Evolutionary conservation across 2,797 vertebrate genomes (phyloP).

Genomic region (Peromyscus eremicus): DNA sequence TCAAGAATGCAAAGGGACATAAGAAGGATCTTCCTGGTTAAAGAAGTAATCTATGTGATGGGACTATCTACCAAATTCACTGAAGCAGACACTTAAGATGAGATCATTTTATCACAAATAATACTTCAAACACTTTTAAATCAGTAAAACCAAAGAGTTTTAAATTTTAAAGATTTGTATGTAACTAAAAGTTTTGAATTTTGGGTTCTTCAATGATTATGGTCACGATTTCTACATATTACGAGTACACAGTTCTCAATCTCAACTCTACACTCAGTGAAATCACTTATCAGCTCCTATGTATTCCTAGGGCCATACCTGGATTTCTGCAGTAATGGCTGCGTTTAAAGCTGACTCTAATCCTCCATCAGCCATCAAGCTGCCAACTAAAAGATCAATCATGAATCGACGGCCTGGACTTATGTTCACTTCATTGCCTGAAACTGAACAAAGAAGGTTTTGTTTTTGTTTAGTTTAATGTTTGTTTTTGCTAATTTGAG

Average conservation of each 20-base stretch:
- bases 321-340: slow-evolving; percentile 99
- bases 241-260: neutral
- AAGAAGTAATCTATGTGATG: neutral
- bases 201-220: neutral
- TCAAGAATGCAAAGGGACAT: neutral
- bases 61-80: neutral
- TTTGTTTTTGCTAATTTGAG: neutral
- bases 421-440: slow-evolving; percentile 96
- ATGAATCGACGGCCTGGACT: slow-evolving; percentile 99
- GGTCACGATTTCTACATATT: neutral
- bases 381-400: slow-evolving; percentile 99
- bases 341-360: slow-evolving; percentile 97
- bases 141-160: neutral
- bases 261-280: neutral
- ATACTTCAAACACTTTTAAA: neutral
- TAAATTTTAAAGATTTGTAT: neutral
- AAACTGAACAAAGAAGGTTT: slow-evolving; percentile 88
- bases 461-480: neutral
- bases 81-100: neutral
- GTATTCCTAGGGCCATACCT: slow-evolving; percentile 88
- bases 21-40: neutral
- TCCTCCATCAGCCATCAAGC: slow-evolving; percentile 98
- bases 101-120: neutral
- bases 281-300: fast-evolving
- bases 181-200: neutral